Conservation (phyloP, 2,797 vertebrate species). For the Cottoperca gobio region DNA sequence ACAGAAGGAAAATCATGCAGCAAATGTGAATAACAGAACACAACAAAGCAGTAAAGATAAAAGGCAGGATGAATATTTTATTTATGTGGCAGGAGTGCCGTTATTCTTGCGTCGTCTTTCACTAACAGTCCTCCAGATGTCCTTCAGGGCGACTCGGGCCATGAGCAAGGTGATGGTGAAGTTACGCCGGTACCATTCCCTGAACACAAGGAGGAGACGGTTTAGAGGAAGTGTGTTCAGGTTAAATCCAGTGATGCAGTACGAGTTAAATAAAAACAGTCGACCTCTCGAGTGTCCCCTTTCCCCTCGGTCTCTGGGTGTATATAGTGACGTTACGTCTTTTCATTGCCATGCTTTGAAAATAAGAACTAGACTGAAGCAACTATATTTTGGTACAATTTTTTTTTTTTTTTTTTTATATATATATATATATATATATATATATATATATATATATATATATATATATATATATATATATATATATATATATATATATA, state of each 20-base stretch:
- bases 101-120: constrained; percentile 60
- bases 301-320: no score
- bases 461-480: no score
- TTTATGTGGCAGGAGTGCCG: constrained; percentile 22
- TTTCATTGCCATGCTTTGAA: no score
- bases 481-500: no score
- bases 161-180: constrained; percentile 94
- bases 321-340: no score
- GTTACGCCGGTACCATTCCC: constrained; percentile 97
- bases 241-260: background rate
- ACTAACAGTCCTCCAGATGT: constrained; percentile 82
- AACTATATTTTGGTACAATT: no score
- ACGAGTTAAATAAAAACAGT: background rate
- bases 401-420: no score
- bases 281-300: no score
- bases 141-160: constrained; percentile 87
- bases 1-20: no score
- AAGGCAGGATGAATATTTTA: background rate
- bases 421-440: no score
- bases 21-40: background rate
- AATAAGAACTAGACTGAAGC: no score
- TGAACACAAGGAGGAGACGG: constrained; percentile 51
- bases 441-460: no score
- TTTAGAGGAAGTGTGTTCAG: background rate
- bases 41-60: background rate